Percentiles rank a stretch among this genome's conserved stretches.
phyloP scores from a whole-genome alignment of 1,140 invertebrate genomes.

The Drosophila santomea region DNA sequence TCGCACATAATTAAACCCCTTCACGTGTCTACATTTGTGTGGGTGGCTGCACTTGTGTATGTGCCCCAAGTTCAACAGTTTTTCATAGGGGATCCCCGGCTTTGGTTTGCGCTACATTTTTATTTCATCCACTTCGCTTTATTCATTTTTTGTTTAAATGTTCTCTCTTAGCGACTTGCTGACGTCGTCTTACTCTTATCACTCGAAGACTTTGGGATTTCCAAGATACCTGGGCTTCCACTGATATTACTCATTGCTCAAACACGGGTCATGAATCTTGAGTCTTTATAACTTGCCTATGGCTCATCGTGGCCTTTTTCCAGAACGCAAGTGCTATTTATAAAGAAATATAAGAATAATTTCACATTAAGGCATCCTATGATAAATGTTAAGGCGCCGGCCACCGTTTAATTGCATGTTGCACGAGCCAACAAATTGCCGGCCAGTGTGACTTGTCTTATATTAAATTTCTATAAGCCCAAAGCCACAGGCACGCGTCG shows the following conservation, averaged over 20 bases:
- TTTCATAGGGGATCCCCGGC: constrained; percentile 24
- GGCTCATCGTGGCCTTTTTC: not conserved
- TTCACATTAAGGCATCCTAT: not conserved
- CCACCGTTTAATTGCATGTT: constrained; percentile 2
- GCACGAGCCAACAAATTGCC: constrained; percentile 4
- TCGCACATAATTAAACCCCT: constrained; percentile 52
- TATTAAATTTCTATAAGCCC: constrained; percentile 1
- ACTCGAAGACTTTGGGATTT: constrained; percentile 25
- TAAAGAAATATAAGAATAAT: not conserved
- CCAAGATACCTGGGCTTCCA: constrained; percentile 21
- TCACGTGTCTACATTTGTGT: constrained; percentile 35
- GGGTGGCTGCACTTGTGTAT: not conserved
- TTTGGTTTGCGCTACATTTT: constrained; percentile 10
- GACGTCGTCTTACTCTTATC: constrained; percentile 25
- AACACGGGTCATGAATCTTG: constrained; percentile 11
- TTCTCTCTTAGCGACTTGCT: not conserved
- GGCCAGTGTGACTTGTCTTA: not conserved
- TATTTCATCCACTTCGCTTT: constrained; percentile 41
- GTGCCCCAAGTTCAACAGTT: constrained; percentile 38
- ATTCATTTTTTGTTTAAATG: constrained; percentile 32
- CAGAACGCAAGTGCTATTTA: not conserved
- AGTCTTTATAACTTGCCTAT: not conserved
- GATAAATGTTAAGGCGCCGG: not conserved
- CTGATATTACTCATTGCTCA: constrained; percentile 2
- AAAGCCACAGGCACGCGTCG: constrained; percentile 40